phyloP scores from a whole-genome alignment of 2,113 vertebrate genomes.

The Mustelus asterias region DNA sequence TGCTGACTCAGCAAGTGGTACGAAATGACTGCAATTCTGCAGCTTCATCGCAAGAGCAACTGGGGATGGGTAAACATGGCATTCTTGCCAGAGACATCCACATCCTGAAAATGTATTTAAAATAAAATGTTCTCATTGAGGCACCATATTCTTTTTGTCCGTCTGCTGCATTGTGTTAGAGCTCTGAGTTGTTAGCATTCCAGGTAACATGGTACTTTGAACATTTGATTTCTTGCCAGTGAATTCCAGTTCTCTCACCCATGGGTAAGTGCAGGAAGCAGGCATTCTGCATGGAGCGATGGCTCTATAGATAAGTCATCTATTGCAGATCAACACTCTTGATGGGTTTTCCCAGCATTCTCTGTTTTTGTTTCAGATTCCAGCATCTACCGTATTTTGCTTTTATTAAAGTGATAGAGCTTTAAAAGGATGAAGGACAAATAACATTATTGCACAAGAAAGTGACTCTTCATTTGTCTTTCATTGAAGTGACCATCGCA shows the following conservation, averaged over 20 bases:
- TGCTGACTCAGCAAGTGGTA: not conserved
- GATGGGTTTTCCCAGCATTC: too few relatives aligned
- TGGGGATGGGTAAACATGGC: not conserved
- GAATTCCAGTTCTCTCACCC: not conserved
- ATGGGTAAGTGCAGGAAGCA: not conserved
- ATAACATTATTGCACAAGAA: not conserved
- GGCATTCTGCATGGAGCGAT: not conserved
- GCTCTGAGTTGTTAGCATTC: not conserved
- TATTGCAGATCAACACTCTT: not conserved
- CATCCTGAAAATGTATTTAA: too few relatives aligned
- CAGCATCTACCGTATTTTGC: too few relatives aligned
- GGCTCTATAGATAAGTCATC: not conserved
- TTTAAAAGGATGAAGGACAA: not conserved
- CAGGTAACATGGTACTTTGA: too few relatives aligned
- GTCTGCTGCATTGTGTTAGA: not conserved
- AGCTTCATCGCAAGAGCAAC: not conserved
- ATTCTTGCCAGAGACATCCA: not conserved
- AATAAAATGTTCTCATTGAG: not conserved
- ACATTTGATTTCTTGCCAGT: not conserved
- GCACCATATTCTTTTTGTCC: not conserved
- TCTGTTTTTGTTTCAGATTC: too few relatives aligned
- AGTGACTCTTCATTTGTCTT: slow-evolving; percentile 25
- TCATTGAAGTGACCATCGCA: slow-evolving; percentile 82
- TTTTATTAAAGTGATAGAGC: too few relatives aligned
- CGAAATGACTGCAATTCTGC: not conserved